A percentile compares a stretch with the other conserved stretches of the same genome.
Conservation (phyloP, 2,797 vertebrate genomes). For the Notamacropus eugenii region DNA sequence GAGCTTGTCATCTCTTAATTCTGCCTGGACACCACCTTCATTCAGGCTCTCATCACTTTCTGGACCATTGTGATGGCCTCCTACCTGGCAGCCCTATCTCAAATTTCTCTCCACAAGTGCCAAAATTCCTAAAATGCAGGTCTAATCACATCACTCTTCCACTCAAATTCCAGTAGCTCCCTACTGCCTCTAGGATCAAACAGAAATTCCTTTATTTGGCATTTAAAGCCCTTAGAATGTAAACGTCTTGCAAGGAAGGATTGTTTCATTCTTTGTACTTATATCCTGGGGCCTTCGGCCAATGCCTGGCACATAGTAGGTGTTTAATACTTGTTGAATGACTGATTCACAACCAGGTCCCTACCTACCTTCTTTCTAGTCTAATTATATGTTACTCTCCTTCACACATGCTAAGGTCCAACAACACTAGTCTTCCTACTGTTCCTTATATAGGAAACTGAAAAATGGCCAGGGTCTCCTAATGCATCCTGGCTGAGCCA, state of each 20-base stretch:
- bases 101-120: background rate
- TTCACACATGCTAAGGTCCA: background rate
- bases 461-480: too few relatives aligned
- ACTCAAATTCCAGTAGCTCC: background rate
- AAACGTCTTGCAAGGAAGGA: background rate
- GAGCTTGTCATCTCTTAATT: background rate
- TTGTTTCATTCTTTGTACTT: background rate
- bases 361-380: background rate
- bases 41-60: background rate
- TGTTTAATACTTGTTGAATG: background rate
- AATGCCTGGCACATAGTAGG: background rate
- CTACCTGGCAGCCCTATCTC: fast-evolving
- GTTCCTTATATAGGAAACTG: background rate
- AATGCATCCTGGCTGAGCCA: too few relatives aligned
- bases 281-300: background rate
- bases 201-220: background rate
- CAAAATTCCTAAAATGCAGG: background rate
- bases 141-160: background rate
- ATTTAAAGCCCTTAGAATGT: background rate
- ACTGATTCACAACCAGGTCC: background rate
- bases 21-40: background rate
- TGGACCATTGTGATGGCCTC: background rate
- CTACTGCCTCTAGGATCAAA: background rate
- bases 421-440: background rate
- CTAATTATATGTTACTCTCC: background rate